Evolutionary conservation across 2,888 invertebrate species (phyloP), one percentile per base, ranked within the genome.

Genomic region (Cheilosia variabilis): DNA sequence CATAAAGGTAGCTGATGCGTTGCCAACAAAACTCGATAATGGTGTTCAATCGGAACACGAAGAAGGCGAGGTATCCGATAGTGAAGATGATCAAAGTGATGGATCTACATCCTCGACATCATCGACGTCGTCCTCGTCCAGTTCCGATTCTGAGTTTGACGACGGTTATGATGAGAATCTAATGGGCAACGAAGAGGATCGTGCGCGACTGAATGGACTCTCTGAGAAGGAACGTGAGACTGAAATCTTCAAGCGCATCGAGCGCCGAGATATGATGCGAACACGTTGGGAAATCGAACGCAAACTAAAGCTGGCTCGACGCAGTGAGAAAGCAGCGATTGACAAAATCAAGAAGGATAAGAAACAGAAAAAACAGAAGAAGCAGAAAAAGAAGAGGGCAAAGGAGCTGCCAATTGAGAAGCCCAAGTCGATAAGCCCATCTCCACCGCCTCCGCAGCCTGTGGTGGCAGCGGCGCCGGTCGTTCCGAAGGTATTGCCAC

Each of bases 181-280:
- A 34, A 98, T 99, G 96, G 98, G 98, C 0, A 98, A 99, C 92
- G 98, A 97, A 81, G 98, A 98, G 88, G 99, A 99, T 93, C 95
- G 97, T 89, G 96, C 97, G 1, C 93, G 97, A 0, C 93, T 99
- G 55, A 98, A 97, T 13, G 95, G 96, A 86, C 96, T 99, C 94
- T 98, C 98, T 0, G 99, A 99, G 91, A 98, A 98, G 90, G 99
- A 99, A 91, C 94, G 99, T 53, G 99, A 99, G 93, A 98, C 98
- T 73, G 99, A 99, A 92, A 96, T 99, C 88, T 99, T 97, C 92
- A 98, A 98, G 91, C 95, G 99, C 66, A 98, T 98, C 65, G 99
- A 99, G 92, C 96, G 98, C 89, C 94, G 99, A 88, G 98, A 99
- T 91, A 95, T 97, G 0, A 96, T 98, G 94, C 97, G 97, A 91